Evolutionary conservation across 2,888 invertebrate genomes (phyloP).

Genomic region (Pristionchus fissidentatus): DNA sequence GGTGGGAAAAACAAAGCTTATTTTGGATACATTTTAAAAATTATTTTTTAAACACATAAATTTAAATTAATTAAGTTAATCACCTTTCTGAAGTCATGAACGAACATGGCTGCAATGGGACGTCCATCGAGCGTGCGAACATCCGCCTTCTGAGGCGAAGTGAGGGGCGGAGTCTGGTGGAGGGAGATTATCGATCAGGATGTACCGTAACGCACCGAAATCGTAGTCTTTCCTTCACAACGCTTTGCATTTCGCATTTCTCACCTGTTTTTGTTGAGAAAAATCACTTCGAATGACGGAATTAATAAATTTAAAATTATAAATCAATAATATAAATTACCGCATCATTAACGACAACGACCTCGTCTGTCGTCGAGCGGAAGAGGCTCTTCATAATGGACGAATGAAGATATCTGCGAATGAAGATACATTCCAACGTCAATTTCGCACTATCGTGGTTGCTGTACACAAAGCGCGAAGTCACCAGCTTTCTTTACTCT

Average conservation of each 20-base stretch:
- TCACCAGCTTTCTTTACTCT: too few species aligned
- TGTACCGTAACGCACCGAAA: neutral
- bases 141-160: constrained; percentile 18
- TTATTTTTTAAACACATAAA: neutral
- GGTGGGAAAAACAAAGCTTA: too few species aligned
- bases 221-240: too few species aligned
- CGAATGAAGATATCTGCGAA: constrained; percentile 36
- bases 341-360: constrained; percentile 21
- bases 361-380: constrained; percentile 17
- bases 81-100: constrained; percentile 90
- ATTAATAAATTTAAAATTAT: too few species aligned
- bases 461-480: too few species aligned
- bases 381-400: constrained; percentile 35
- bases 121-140: constrained; percentile 41
- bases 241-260: neutral
- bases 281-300: neutral
- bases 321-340: neutral
- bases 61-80: neutral
- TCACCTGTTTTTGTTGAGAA: neutral
- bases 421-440: neutral
- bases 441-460: too few species aligned
- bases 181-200: neutral
- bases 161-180: neutral
- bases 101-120: constrained; percentile 83
- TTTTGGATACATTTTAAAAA: neutral